Conservation (phyloP, 2,113 vertebrate species). For the Miniopterus natalensis region DNA sequence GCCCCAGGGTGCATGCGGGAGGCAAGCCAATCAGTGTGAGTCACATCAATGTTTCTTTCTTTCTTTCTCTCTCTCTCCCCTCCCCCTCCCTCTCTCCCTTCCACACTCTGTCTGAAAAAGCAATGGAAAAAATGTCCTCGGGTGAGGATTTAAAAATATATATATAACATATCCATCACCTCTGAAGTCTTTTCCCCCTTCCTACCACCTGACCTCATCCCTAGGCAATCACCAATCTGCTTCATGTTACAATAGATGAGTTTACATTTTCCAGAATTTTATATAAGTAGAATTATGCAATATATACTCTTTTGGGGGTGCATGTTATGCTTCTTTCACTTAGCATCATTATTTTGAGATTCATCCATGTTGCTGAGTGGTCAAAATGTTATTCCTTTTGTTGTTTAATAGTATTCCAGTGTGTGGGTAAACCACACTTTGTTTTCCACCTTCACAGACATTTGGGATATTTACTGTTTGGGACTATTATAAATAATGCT, state of each 20-base stretch:
- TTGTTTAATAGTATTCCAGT: slow-evolving; percentile 10
- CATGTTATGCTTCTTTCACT: not conserved
- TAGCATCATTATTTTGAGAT: slow-evolving; percentile 23
- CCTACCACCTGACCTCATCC: not conserved
- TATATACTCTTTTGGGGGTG: not conserved
- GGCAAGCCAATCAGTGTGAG: no score
- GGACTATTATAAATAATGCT: slow-evolving; percentile 32
- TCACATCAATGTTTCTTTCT: no score
- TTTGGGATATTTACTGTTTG: slow-evolving; percentile 1
- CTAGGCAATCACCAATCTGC: not conserved
- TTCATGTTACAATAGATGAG: not conserved
- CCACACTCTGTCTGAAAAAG: no score
- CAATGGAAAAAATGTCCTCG: no score
- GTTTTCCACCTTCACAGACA: slow-evolving; percentile 29
- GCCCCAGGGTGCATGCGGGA: no score
- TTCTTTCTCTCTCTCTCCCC: no score
- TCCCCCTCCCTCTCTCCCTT: no score
- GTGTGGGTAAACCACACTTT: not conserved
- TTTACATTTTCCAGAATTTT: slow-evolving; percentile 46
- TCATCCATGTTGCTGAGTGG: not conserved
- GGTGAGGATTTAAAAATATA: no score
- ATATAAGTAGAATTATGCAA: not conserved
- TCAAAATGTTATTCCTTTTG: not conserved
- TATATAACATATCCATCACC: not conserved
- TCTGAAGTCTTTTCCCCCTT: slow-evolving; percentile 3